Evolutionary conservation across 2,888 invertebrate species (phyloP).

Genomic region (Escarpia spicata): DNA sequence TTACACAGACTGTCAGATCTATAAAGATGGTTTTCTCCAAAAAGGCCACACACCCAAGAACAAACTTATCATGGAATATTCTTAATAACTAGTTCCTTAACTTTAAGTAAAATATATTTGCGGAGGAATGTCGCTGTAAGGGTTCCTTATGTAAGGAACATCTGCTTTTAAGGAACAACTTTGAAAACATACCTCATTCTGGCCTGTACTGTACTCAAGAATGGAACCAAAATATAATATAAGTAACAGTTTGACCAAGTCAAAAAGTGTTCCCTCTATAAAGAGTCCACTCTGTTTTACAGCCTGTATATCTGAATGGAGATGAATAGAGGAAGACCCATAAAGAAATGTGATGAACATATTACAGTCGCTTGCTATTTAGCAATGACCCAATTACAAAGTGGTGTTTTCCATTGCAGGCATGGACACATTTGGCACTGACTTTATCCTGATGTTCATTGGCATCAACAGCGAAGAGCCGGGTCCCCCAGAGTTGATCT

Average conservation of each 20-base stretch:
- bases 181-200: no score
- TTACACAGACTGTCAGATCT: neutral
- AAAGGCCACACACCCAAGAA: neutral
- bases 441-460: neutral
- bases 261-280: no score
- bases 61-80: neutral
- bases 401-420: neutral
- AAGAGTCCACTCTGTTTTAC: no score
- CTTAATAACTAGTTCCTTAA: neutral
- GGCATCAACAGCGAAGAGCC: constrained; percentile 10
- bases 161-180: no score
- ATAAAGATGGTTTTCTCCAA: neutral
- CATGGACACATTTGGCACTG: neutral
- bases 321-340: neutral
- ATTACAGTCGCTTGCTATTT: neutral
- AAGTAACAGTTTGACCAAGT: no score
- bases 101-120: no score
- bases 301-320: neutral
- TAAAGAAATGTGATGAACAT: neutral
- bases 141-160: no score
- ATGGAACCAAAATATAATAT: no score
- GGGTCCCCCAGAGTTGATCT: neutral
- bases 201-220: no score
- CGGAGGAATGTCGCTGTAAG: no score
- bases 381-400: neutral